Base-by-base conservation (phyloP, 2,888 invertebrate species). In the Ariolimax columbianus region DNA sequence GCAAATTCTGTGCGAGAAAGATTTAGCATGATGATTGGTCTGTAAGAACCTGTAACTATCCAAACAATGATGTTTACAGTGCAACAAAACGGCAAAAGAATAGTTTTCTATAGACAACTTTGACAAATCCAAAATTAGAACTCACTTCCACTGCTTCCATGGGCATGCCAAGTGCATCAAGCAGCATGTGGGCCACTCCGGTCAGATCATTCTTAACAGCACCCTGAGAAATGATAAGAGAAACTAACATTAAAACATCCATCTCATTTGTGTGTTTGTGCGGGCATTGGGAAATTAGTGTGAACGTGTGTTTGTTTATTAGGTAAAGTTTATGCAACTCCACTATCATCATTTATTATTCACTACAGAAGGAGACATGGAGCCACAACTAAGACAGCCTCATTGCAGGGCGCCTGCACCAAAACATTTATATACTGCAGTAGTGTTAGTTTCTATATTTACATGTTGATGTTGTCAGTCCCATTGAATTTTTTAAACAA, bases 131-230 rank as follows among this genome's bases (percentile, higher is more conserved):
- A 55, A 55, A 55, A n/a, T 38, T 38, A 66, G 7, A 43, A 75
- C 87, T 86, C 86, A 94, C 94, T 90, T 94, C 93, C 66, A 95
- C 91, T 77, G 93, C 93, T 72, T 91, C 92, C 66, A 93, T 92
- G 51, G 91, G 91, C 86, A 94, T 91, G 82, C 94, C 93, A 43
- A 90, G 90, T 23, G 91, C 90, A 84, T 94, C 94, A 43, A 95
- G 88, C 89, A 95, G 93, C 87, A 95, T 93, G 89, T 95, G 95
- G 72, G 95, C 92, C 30, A 95, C 93, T 63, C 95, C 95, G 88
- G 95, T 95, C 92, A 95, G 94, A 84, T 95, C 94, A 70, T 93
- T 92, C 47, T 91, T 89, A 11, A 95, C 93, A 4, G 95, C 94
- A 88, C 90, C 91, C 93, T 93, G 88, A 30, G 89, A 86, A 84